A percentile compares a stretch with the other conserved stretches of the same genome.
Conservation (phyloP, 2,888 invertebrate species). For the Pheosia gnoma region DNA sequence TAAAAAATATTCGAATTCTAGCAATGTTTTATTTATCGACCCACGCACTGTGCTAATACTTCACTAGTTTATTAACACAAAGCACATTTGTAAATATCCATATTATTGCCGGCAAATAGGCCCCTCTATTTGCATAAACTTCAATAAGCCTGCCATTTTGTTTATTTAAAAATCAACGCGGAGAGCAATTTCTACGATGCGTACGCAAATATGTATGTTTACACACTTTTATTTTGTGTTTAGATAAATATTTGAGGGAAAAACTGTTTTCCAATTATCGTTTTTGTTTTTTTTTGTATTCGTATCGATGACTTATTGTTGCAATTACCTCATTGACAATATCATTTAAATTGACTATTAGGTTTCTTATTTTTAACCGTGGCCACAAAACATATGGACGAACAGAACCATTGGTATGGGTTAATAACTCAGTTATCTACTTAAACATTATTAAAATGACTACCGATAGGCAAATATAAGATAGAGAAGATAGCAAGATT, state of each 20-base stretch:
- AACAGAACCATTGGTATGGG: too few relatives aligned
- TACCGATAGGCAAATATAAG: too few relatives aligned
- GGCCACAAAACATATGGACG: too few relatives aligned
- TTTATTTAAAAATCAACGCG: slow-evolving; percentile 62
- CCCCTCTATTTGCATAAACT: slow-evolving; percentile 60
- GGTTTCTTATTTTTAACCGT: too few relatives aligned
- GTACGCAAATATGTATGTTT: slow-evolving; percentile 41
- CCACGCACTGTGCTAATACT: slow-evolving; percentile 12
- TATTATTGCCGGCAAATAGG: slow-evolving; percentile 54
- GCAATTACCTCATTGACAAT: too few relatives aligned
- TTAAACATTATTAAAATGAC: too few relatives aligned
- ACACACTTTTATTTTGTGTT: slow-evolving; percentile 34
- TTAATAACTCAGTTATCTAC: too few relatives aligned
- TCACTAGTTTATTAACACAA: slow-evolving; percentile 45
- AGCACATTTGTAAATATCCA: slow-evolving; percentile 36
- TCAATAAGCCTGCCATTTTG: slow-evolving; percentile 57
- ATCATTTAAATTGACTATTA: too few relatives aligned
- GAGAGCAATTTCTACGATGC: slow-evolving; percentile 39
- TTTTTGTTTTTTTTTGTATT: slow-evolving; percentile 11
- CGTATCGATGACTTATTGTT: too few relatives aligned
- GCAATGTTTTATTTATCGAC: neutral
- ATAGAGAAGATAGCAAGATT: too few relatives aligned
- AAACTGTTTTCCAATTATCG: slow-evolving; percentile 15
- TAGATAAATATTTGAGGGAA: slow-evolving; percentile 23
- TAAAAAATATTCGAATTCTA: too few relatives aligned